Percentiles rank a stretch among this genome's conserved stretches.
phyloP scores from a whole-genome alignment of 2,797 vertebrate species.

The Spondyliosoma cantharus region DNA sequence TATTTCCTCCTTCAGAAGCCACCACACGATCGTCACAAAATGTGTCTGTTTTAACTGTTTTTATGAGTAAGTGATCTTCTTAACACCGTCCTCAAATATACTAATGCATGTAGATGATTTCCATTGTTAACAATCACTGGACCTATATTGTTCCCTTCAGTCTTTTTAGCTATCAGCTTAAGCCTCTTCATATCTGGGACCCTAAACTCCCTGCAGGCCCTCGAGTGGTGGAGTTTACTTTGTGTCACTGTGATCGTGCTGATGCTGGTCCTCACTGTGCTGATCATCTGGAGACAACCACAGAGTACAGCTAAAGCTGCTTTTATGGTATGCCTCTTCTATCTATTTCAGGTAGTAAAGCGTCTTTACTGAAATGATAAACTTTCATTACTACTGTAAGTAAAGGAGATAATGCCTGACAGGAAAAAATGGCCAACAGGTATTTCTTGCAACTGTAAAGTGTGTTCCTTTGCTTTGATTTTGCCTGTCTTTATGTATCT shows the following conservation, averaged over 20 bases:
- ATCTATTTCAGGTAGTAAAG: not conserved
- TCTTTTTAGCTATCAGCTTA: constrained; percentile 75
- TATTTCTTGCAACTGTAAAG: not conserved
- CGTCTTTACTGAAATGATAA: not conserved
- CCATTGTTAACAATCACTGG: not conserved
- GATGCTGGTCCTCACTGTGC: constrained; percentile 69
- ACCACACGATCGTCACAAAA: constrained; percentile 77
- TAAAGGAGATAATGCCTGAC: not conserved
- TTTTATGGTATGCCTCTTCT: constrained; percentile 84
- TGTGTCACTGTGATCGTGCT: constrained; percentile 74
- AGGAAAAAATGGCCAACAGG: not conserved
- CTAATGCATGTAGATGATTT: not conserved
- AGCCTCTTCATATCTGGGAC: constrained; percentile 75
- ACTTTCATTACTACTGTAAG: not conserved
- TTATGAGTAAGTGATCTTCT: constrained; percentile 72
- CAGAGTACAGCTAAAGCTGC: constrained; percentile 82
- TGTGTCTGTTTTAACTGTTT: constrained; percentile 78
- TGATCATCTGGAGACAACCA: constrained; percentile 88
- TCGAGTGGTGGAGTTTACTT: constrained; percentile 82
- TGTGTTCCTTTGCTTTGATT: not conserved
- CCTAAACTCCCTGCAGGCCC: constrained; percentile 65
- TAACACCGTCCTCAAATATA: not conserved
- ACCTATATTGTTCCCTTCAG: constrained; percentile 65
- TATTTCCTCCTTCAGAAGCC: constrained; percentile 71
- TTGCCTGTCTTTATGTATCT: not conserved